Percentiles rank a stretch among this genome's conserved stretches.
These are phyloP conservation scores for Hydrozoanthus tunicans DNA, from an alignment of 64 coral and sea anemone genomes.

Conservation along the genomic window DNA sequence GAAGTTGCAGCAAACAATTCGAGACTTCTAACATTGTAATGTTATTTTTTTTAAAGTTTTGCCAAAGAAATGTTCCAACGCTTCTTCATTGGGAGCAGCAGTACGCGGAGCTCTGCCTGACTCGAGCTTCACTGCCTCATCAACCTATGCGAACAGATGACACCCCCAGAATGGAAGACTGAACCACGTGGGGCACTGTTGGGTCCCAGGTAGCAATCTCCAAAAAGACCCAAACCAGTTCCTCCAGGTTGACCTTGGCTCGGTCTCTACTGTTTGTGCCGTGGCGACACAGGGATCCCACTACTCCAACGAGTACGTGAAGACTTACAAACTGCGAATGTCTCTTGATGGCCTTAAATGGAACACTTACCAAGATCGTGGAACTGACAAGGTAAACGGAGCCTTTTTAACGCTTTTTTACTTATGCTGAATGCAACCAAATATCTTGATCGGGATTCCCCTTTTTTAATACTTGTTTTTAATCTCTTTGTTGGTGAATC, in stretches of 20 bases:
- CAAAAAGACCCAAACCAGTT: neutral
- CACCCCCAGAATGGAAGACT: neutral
- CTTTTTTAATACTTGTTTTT: no score
- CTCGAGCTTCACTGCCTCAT: neutral
- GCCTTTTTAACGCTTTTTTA: neutral
- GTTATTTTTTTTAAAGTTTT: no score
- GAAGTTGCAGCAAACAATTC: no score
- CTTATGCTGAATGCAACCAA: neutral
- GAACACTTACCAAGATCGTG: neutral
- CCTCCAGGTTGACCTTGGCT: conserved; percentile 3
- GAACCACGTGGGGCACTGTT: neutral
- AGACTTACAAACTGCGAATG: conserved; percentile 3
- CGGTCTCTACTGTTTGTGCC: neutral
- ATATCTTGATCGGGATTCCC: no score
- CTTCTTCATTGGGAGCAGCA: neutral
- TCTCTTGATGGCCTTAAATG: neutral
- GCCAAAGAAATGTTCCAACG: neutral
- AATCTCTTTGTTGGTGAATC: no score
- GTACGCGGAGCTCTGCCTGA: neutral
- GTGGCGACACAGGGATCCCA: conserved; percentile 9
- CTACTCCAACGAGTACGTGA: neutral
- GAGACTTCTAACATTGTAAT: no score
- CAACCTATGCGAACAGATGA: neutral
- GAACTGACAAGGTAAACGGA: neutral
- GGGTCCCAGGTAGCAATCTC: neutral